Base-by-base conservation (phyloP, 2,888 invertebrate genomes). In the Polydrusus tereticollis region DNA sequence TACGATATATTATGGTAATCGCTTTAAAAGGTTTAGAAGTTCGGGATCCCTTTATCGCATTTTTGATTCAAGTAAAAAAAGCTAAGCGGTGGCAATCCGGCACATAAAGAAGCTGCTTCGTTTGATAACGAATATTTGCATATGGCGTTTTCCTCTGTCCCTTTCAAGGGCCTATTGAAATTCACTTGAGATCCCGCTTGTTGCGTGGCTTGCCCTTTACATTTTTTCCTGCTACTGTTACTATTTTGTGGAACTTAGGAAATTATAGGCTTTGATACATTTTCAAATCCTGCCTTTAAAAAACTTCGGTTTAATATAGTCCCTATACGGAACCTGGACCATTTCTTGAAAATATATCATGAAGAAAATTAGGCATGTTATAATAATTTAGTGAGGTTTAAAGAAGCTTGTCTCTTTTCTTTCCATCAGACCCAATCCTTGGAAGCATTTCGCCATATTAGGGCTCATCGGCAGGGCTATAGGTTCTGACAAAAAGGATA, bases 121-220 rank as follows among this genome's bases (percentile, higher is more conserved):
- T 52, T 43, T 60, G 60, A 60, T 60, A 60, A 60, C n/a, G 26
- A 60, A 60, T 60, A 60, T 60, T 60, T 43, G 60, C 60, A 60
- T 60, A 60, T 60, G 60, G 60, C 43, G 14, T 41, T 38, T 14
- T 45, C 60, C 36, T 43, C 60, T 43, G 29, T 23, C 60, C 41
- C 60, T 60, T 60, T 43, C 18, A 23, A 29, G 20, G 14, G 20
- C 26, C 23, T 45, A 60, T 60, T 45, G 60, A 60, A 45, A 43
- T 43, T 20, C 60, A 23, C 12, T 60, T 14, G 23, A 16, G 60
- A 23, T 43, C 23, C 29, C 1, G 26, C 26, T 60, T 60, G 23
- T 45, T 18, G 43, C 41, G 18, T n/a, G 16, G 14, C 12, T 43
- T 60, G 36, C 41, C 41, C 16, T 43, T 60, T 41, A 10, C 23